phyloP scores from a whole-genome alignment of 37 sponge, comb jelly and placozoan genomes.

The Theonella swinhoei region DNA sequence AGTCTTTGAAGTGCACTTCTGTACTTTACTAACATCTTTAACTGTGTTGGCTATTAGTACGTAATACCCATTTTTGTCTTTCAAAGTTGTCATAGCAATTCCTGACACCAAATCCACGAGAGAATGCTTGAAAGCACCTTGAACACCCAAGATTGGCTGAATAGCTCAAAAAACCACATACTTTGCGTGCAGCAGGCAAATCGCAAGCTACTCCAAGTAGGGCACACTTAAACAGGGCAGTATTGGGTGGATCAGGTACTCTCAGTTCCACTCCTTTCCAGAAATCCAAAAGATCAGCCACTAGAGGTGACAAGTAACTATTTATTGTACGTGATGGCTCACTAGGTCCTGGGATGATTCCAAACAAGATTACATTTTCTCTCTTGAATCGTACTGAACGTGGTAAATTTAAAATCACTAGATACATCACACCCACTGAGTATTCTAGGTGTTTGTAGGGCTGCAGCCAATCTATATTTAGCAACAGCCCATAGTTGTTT shows the following conservation, averaged over 20 bases:
- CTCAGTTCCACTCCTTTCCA: conserved; percentile 12
- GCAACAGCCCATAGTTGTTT: neutral
- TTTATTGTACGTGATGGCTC: conserved; percentile 17
- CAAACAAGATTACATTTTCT: conserved; percentile 23
- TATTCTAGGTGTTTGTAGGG: too few species aligned
- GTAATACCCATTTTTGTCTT: conserved; percentile 4
- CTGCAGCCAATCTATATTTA: conserved; percentile 63
- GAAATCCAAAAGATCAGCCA: conserved; percentile 16
- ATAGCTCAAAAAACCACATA: conserved; percentile 42
- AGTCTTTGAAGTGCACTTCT: neutral
- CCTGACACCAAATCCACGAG: neutral
- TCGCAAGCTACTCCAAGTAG: conserved; percentile 31
- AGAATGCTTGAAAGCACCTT: conserved; percentile 25
- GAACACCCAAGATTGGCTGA: conserved; percentile 37
- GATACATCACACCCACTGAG: conserved; percentile 26
- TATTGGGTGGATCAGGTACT: neutral
- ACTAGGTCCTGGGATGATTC: conserved; percentile 32
- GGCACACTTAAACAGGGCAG: conserved; percentile 10
- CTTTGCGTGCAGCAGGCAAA: conserved; percentile 42
- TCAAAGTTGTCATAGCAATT: conserved; percentile 46
- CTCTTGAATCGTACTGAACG: neutral
- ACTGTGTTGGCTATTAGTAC: neutral
- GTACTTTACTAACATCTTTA: neutral
- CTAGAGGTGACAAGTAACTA: conserved; percentile 23
- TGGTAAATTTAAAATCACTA: conserved; percentile 21